phyloP scores from a whole-genome alignment of 1,140 invertebrate species.

The Scylla paramamosain region DNA sequence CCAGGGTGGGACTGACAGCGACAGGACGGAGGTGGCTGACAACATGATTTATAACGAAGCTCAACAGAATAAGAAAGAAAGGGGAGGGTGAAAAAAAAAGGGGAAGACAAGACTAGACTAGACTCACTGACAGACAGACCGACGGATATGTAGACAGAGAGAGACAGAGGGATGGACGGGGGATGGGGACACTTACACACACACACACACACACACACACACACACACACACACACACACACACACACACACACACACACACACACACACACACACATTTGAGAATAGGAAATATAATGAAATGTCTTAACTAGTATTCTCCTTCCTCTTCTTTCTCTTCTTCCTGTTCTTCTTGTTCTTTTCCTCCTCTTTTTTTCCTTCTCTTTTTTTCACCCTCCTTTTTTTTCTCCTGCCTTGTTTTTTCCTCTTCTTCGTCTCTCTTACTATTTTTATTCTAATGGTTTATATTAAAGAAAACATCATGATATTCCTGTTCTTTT shows the following conservation, averaged over 20 bases:
- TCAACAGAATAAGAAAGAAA: background rate
- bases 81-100: background rate
- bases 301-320: no score
- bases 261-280: background rate
- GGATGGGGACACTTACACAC: background rate
- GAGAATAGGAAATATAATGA: no score
- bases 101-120: background rate
- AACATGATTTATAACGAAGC: slow-evolving; percentile 5
- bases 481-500: no score
- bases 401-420: background rate
- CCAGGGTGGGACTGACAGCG: background rate
- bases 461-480: no score
- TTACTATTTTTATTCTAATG: no score
- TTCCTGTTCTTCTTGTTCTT: background rate
- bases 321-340: background rate
- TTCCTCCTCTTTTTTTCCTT: background rate
- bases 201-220: slow-evolving; percentile 39
- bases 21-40: background rate
- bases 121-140: background rate
- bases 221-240: slow-evolving; percentile 44
- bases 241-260: slow-evolving; percentile 9
- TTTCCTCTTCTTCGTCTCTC: background rate
- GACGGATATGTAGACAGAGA: no score
- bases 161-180: background rate
- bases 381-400: background rate